A percentile compares a stretch with the other conserved stretches of the same genome.
phyloP scores from a whole-genome alignment of 1,140 invertebrate species.

The Heliconius congener region DNA sequence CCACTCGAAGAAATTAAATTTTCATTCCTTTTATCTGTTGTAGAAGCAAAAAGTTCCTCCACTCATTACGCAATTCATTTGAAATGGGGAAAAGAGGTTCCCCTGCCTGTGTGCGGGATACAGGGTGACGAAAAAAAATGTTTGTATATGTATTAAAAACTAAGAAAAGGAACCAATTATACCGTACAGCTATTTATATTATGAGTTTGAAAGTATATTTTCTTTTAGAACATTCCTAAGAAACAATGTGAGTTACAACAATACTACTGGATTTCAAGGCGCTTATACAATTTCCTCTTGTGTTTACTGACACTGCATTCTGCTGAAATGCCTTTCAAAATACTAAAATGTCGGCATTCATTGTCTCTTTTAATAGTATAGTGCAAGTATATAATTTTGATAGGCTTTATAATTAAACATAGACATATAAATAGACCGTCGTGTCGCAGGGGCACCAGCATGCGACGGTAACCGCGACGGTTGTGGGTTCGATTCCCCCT shows the following conservation, averaged over 20 bases:
- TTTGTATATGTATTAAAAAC: not conserved
- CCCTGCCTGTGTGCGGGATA: no score
- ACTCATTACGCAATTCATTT: no score
- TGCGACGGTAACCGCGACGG: no score
- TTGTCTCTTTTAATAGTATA: not conserved
- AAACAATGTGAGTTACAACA: constrained; percentile 11
- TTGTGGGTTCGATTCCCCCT: no score
- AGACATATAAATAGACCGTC: no score
- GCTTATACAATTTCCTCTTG: constrained; percentile 11
- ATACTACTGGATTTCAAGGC: constrained; percentile 7
- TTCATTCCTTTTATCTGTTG: no score
- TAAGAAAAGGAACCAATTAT: not conserved
- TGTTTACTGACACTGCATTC: constrained; percentile 10
- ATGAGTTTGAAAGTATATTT: not conserved
- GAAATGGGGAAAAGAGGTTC: no score
- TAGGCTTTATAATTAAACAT: no score
- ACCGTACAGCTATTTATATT: not conserved
- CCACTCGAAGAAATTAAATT: no score
- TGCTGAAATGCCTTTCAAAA: not conserved
- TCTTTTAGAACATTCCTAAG: not conserved
- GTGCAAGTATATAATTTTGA: not conserved
- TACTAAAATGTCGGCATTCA: not conserved
- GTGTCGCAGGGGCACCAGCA: no score
- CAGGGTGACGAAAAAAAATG: no score
- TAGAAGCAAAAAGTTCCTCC: no score